These are phyloP conservation scores for Corvus moneduloides DNA, from an alignment of 2,113 vertebrate genomes.

Conservation along the genomic window DNA sequence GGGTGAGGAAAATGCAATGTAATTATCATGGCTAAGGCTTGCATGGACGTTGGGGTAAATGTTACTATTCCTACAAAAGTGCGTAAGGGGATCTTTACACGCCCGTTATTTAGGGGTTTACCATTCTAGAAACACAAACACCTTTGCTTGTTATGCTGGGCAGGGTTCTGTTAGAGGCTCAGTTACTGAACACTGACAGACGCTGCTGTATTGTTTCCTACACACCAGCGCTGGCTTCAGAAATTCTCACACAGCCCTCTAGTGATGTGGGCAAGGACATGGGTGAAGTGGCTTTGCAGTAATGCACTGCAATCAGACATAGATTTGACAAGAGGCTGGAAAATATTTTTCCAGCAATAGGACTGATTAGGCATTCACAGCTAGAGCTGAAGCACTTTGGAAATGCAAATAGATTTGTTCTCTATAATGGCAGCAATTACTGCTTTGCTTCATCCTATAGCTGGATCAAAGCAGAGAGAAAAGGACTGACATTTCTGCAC, in stretches of 20 bases:
- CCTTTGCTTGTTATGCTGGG: background rate
- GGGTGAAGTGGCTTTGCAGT: background rate
- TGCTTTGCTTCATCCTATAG: slow-evolving; percentile 36
- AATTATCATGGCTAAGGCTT: background rate
- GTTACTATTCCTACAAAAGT: background rate
- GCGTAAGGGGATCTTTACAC: background rate
- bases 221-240: background rate
- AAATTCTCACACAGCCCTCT: background rate
- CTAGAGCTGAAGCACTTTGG: slow-evolving; percentile 22
- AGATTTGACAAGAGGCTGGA: slow-evolving; percentile 26
- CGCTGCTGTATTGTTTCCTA: background rate
- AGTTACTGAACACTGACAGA: background rate
- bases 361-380: slow-evolving; percentile 55
- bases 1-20: background rate
- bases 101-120: background rate
- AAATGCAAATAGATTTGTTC: slow-evolving; percentile 60
- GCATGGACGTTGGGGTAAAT: background rate
- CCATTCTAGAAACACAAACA: background rate
- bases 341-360: slow-evolving; percentile 44
- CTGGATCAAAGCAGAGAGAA: slow-evolving; percentile 39
- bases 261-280: background rate
- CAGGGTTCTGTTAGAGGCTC: background rate
- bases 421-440: slow-evolving; percentile 54
- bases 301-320: slow-evolving; percentile 3
- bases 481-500: slow-evolving; percentile 13